Percentiles rank a stretch among this genome's conserved stretches.
phyloP scores from a whole-genome alignment of 2,888 invertebrate genomes.

The Bhutanitis thaidina region DNA sequence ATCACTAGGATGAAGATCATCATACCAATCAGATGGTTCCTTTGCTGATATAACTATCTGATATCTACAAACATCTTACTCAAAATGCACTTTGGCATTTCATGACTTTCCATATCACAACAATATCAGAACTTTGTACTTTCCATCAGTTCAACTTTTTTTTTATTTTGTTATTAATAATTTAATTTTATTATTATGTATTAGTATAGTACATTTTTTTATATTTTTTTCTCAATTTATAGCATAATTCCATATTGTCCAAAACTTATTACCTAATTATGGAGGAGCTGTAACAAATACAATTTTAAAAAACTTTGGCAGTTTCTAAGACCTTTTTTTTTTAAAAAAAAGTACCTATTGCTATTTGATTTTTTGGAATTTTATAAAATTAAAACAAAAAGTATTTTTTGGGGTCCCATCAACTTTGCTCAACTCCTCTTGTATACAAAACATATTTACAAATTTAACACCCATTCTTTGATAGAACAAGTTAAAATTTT shows the following conservation, averaged over 20 bases:
- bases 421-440: constrained; percentile 12
- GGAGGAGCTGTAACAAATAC: constrained; percentile 25
- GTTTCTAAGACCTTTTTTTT: not conserved
- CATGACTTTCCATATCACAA: constrained; percentile 38
- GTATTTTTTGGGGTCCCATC: constrained; percentile 5
- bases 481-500: constrained; percentile 15
- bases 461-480: constrained; percentile 14
- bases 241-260: constrained; percentile 67
- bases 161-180: constrained; percentile 17
- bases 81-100: constrained; percentile 36
- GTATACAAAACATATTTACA: constrained; percentile 5
- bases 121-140: constrained; percentile 53
- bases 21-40: too few relatives aligned
- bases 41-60: not conserved
- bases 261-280: constrained; percentile 34
- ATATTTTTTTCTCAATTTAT: constrained; percentile 54
- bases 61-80: constrained; percentile 1
- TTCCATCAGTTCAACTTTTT: constrained; percentile 40
- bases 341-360: not conserved
- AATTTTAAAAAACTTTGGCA: constrained; percentile 18
- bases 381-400: constrained; percentile 14
- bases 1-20: not conserved
- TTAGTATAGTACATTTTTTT: constrained; percentile 41
- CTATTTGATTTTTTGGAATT: constrained; percentile 3
- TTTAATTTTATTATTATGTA: constrained; percentile 26